Base-by-base conservation (phyloP, 2,113 vertebrate genomes). In the Eptesicus fuscus region DNA sequence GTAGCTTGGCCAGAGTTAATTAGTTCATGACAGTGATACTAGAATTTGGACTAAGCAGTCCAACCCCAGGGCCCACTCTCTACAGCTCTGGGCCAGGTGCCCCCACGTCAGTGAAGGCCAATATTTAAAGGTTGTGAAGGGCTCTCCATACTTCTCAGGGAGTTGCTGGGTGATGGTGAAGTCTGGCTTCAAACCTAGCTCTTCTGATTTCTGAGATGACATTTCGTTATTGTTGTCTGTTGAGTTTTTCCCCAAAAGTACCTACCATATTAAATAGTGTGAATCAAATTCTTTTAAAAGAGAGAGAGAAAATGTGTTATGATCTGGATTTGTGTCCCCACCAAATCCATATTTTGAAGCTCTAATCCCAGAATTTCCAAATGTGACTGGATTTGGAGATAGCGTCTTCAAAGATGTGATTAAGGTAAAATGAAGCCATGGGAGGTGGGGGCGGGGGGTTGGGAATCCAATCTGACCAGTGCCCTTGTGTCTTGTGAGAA, bases 391-490 rank as follows among this genome's bases (percentile, higher is more conserved):
- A 59, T 59, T 59, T 89, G 42, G 32, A 69, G 70, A 69, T 7
- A 18, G 14, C 25, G 4, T 65, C 79, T 59, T 93, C 40, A 86
- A 76, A 80, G 35, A 91, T 17, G 37, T 14, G 16, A 53, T 37
- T 44, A 88, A 59, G 20, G 42, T 74, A 59, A 67, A 95, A 85
- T 11, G n/a, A 56, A 12, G 44, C 28, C 53, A 23, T 49, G 0
- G n/a, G 13, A 12, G 37, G n/a, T 44, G 37, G 0, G 9, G n/a
- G 7, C 8, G 35, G 0, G 5, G 32, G 11, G 30, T 25, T 44
- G 32, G 7, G 35, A 37, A 86, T 74, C 67, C 12, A 59, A 20
- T 40, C 47, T 32, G 53, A n/a, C 18, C 51, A 53, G 37, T 40
- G 56, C 44, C 56, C 47, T 42, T 42, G 7, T 22, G 35, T 42